Conservation (phyloP, 1,140 invertebrate genomes). For the Tetramorium parvispinum region DNA sequence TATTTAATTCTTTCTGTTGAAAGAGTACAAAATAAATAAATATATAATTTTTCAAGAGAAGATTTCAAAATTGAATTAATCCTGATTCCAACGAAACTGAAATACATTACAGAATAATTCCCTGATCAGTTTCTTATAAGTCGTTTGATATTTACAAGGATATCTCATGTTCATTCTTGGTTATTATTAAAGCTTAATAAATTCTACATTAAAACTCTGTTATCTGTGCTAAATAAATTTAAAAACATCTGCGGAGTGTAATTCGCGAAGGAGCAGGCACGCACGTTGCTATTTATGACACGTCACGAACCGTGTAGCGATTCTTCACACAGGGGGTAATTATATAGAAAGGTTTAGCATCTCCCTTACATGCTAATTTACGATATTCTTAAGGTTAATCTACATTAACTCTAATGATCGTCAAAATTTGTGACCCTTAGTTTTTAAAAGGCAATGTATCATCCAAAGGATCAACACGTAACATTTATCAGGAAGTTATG, state of each 20-base stretch:
- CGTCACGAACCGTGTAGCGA: neutral
- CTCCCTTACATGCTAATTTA: conserved; percentile 22
- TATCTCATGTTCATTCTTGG: neutral
- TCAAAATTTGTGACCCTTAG: conserved; percentile 59
- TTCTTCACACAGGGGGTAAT: neutral
- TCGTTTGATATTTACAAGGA: neutral
- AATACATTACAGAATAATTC: conserved; percentile 6
- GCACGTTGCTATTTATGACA: conserved; percentile 20
- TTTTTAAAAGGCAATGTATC: conserved; percentile 41
- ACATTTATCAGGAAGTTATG: conserved; percentile 24
- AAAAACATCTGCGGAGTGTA: conserved; percentile 1
- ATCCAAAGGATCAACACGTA: conserved; percentile 29
- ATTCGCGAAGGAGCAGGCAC: conserved; percentile 11
- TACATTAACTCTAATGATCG: conserved; percentile 54
- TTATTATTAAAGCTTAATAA: neutral
- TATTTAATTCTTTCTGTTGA: neutral
- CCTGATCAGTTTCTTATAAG: conserved; percentile 1
- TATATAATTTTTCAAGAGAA: neutral
- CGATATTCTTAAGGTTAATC: conserved; percentile 25
- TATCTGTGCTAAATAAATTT: neutral
- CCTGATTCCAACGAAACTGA: neutral
- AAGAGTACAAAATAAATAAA: neutral
- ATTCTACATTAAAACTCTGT: neutral
- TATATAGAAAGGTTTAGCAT: conserved; percentile 18
- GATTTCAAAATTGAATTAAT: neutral